Evolutionary conservation across 2,113 vertebrate genomes (phyloP).

Genomic region (Archilochus colubris): DNA sequence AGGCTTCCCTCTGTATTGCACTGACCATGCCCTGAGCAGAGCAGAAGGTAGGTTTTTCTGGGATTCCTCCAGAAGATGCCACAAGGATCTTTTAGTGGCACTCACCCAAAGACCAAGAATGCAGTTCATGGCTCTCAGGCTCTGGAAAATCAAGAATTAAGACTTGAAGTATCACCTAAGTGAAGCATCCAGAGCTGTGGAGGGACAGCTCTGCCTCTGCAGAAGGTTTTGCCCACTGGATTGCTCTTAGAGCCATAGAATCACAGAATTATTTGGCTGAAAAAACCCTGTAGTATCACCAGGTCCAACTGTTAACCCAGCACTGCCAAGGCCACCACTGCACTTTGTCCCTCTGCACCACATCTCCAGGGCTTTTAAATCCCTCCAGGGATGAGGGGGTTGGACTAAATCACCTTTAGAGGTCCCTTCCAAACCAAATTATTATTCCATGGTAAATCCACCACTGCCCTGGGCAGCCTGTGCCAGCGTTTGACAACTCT

Average conservation of each 20-base stretch:
- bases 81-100: rapidly evolving
- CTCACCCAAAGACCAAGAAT: background rate
- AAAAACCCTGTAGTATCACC: too few relatives aligned
- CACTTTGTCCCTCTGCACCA: too few relatives aligned
- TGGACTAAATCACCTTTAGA: too few relatives aligned
- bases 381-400: too few relatives aligned
- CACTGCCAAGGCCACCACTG: too few relatives aligned
- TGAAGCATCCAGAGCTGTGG: background rate
- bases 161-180: background rate
- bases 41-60: background rate
- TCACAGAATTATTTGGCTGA: too few relatives aligned
- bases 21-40: background rate
- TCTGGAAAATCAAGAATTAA: background rate
- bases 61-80: rapidly evolving
- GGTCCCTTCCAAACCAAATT: too few relatives aligned
- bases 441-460: too few relatives aligned
- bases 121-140: background rate
- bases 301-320: too few relatives aligned
- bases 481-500: too few relatives aligned
- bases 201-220: background rate
- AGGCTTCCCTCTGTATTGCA: background rate
- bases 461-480: too few relatives aligned
- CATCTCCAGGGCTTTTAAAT: too few relatives aligned
- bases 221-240: background rate
- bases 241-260: background rate